Percentiles rank a stretch among this genome's conserved stretches.
Evolutionary conservation across 2,888 invertebrate genomes (phyloP).

Genomic region (Yponomeuta sedellus): DNA sequence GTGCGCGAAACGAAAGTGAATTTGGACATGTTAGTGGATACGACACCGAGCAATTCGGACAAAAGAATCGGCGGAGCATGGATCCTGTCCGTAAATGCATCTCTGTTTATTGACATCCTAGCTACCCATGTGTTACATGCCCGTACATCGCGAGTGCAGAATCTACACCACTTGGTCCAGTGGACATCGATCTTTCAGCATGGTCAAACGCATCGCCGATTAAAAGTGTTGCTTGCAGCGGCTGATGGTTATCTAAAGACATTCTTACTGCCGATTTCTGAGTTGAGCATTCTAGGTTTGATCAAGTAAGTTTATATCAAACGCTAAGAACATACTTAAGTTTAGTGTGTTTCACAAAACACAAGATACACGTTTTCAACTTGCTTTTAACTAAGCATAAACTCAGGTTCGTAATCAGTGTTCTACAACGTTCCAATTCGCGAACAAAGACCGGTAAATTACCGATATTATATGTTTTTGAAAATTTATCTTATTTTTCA

Average conservation of each 20-base stretch:
- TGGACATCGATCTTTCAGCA: slow-evolving; percentile 3
- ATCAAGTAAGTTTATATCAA: too few species aligned
- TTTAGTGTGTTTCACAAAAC: too few species aligned
- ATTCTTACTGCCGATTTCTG: too few species aligned
- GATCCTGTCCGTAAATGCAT: slow-evolving; percentile 37
- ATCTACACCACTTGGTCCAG: background rate
- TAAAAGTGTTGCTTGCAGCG: background rate
- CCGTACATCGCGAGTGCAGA: background rate
- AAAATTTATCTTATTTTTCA: too few species aligned
- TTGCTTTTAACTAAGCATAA: too few species aligned
- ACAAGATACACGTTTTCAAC: too few species aligned
- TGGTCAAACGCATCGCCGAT: slow-evolving; percentile 12
- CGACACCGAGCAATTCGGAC: slow-evolving; percentile 27
- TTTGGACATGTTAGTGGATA: slow-evolving; percentile 33
- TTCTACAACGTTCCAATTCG: too few species aligned
- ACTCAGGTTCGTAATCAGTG: too few species aligned
- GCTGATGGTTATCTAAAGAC: slow-evolving; percentile 34
- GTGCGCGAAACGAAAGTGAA: slow-evolving; percentile 53
- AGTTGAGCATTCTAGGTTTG: too few species aligned
- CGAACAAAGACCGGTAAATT: too few species aligned
- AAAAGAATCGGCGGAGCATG: slow-evolving; percentile 62
- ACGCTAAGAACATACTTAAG: too few species aligned
- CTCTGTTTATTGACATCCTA: slow-evolving; percentile 8
- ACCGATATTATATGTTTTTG: too few species aligned
- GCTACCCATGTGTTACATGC: background rate